Percentiles rank a stretch among this genome's conserved stretches.
These are phyloP conservation scores for Ennomos quercinarius DNA, from an alignment of 2,888 invertebrate species.

Conservation along the genomic window DNA sequence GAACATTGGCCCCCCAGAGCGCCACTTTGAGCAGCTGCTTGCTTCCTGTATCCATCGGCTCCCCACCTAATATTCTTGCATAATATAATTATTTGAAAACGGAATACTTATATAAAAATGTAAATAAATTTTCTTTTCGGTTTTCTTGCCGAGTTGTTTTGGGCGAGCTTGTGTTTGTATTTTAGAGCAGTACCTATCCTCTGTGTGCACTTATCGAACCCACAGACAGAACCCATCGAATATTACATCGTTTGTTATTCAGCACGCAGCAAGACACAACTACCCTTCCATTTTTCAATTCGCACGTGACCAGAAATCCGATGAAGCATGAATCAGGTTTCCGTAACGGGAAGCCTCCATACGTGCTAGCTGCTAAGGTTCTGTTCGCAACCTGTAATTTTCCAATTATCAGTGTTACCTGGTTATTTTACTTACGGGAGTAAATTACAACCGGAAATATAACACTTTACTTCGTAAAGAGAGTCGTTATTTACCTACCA, in stretches of 20 bases:
- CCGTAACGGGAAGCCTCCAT: slow-evolving; percentile 12
- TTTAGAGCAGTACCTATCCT: not conserved
- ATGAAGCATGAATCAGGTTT: slow-evolving; percentile 37
- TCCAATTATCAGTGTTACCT: not conserved
- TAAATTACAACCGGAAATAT: no score
- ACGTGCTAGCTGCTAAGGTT: not conserved
- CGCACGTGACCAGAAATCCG: slow-evolving; percentile 66
- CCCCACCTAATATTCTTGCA: no score
- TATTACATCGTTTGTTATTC: slow-evolving; percentile 60
- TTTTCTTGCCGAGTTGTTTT: no score
- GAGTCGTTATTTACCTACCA: no score
- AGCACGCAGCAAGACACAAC: slow-evolving; percentile 59
- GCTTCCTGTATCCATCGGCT: no score
- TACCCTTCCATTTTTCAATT: slow-evolving; percentile 70
- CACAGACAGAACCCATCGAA: slow-evolving; percentile 24
- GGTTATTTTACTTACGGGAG: no score
- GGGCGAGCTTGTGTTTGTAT: not conserved
- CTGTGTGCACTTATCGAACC: slow-evolving; percentile 14
- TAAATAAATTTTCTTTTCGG: no score
- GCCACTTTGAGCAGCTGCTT: no score
- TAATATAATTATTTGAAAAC: no score
- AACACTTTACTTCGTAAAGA: no score
- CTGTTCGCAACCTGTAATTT: not conserved
- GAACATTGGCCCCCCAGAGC: no score
- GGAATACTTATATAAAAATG: no score